Evolutionary conservation across 2,888 invertebrate genomes (phyloP).

Genomic region (Entomobrya multifasciata): DNA sequence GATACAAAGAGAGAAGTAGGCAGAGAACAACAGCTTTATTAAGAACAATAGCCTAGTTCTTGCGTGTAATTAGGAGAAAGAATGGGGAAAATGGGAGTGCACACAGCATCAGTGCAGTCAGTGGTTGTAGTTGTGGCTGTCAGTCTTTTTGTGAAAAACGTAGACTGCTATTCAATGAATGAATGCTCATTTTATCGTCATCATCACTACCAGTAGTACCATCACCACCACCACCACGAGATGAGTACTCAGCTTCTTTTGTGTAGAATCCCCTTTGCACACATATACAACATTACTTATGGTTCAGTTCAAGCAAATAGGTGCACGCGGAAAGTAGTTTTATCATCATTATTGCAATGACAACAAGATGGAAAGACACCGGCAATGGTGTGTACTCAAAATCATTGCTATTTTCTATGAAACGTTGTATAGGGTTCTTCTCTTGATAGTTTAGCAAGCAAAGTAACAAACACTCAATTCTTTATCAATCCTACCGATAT

Average conservation of each 20-base stretch:
- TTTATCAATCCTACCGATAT: conserved; percentile 58
- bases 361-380: conserved; percentile 46
- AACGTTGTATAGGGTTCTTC: too few relatives aligned
- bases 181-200: conserved; percentile 58
- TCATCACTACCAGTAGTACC: background rate
- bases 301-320: conserved; percentile 61
- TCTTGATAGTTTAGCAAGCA: conserved; percentile 21
- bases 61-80: conserved; percentile 66
- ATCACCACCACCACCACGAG: background rate
- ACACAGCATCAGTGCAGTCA: background rate
- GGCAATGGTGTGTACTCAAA: background rate
- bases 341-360: conserved; percentile 36
- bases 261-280: background rate
- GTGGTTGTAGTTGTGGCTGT: conserved; percentile 22
- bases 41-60: conserved; percentile 61
- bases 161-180: conserved; percentile 10
- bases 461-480: conserved; percentile 62
- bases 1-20: conserved; percentile 16
- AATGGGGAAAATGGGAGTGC: conserved; percentile 17
- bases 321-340: conserved; percentile 56
- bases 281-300: conserved; percentile 52
- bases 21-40: conserved; percentile 48
- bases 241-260: conserved; percentile 51
- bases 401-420: conserved; percentile 16
- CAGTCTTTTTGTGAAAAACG: conserved; percentile 15